Conservation (phyloP, 2,888 invertebrate genomes). For the Nomada goodeniana region DNA sequence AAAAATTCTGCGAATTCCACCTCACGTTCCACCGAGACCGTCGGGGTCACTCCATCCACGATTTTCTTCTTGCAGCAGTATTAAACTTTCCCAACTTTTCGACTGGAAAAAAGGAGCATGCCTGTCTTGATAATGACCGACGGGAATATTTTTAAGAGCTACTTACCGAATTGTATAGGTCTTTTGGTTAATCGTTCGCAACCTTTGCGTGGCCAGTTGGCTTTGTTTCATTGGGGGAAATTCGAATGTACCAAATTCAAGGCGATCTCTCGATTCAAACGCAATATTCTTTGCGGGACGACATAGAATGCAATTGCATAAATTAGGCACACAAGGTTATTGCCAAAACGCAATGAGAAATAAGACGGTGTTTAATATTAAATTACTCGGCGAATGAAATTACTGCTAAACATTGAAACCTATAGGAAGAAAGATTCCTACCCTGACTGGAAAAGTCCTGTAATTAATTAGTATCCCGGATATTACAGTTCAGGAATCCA, state of each 20-base stretch:
- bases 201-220: too few relatives aligned
- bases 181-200: neutral
- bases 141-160: neutral
- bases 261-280: too few relatives aligned
- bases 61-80: slow-evolving; percentile 1
- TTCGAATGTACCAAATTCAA: too few relatives aligned
- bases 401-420: slow-evolving; percentile 10
- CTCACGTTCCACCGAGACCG: slow-evolving; percentile 19
- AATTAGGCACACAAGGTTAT: neutral
- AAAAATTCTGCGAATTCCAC: slow-evolving; percentile 49
- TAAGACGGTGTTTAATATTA: neutral
- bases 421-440: slow-evolving; percentile 29
- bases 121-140: neutral
- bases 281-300: too few relatives aligned
- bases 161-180: neutral
- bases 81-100: slow-evolving; percentile 29
- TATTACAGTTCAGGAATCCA: slow-evolving; percentile 38
- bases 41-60: neutral
- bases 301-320: neutral
- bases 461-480: slow-evolving; percentile 58
- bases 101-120: neutral
- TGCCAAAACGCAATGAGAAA: neutral
- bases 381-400: slow-evolving; percentile 1
- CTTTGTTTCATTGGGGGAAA: too few relatives aligned
- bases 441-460: slow-evolving; percentile 20